Percentiles rank a stretch among this genome's conserved stretches.
Evolutionary conservation across 2,113 vertebrate genomes (phyloP).

Genomic region (Neolamprologus ventralis): DNA sequence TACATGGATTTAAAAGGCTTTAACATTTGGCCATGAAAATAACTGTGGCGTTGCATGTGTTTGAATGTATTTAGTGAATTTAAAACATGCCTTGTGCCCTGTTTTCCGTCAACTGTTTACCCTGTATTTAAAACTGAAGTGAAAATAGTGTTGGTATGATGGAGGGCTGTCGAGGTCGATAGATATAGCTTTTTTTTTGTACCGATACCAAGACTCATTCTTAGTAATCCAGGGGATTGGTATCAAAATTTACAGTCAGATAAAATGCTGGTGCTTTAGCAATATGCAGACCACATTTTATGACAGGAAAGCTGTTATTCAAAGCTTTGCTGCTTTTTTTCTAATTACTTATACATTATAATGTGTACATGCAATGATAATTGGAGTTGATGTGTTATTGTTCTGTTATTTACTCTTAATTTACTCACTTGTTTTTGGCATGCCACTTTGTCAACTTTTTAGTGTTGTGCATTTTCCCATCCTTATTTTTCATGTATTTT

Average conservation of each 20-base stretch:
- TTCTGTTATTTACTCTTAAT: not conserved
- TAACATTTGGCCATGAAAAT: not conserved
- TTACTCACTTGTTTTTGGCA: not conserved
- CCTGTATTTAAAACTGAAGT: not conserved
- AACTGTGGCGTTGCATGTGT: not conserved
- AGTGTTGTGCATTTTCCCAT: not conserved
- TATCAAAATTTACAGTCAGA: not conserved
- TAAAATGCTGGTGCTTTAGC: not conserved
- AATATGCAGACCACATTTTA: not conserved
- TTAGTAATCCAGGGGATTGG: not conserved
- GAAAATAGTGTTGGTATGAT: not conserved
- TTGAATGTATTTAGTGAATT: not conserved
- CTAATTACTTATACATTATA: not conserved
- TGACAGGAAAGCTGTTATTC: not conserved
- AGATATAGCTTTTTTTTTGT: not conserved
- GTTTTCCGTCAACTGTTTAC: not conserved
- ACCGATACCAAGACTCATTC: not conserved
- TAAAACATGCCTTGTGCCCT: not conserved
- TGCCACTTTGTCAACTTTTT: not conserved
- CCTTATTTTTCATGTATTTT: not conserved
- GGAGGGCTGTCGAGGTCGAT: not conserved
- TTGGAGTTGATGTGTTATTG: not conserved
- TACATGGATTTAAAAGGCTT: not conserved
- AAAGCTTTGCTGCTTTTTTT: not conserved
- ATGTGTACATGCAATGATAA: not conserved